Conservation (phyloP, 2,113 vertebrate genomes). For the Eretmochelys imbricata region DNA sequence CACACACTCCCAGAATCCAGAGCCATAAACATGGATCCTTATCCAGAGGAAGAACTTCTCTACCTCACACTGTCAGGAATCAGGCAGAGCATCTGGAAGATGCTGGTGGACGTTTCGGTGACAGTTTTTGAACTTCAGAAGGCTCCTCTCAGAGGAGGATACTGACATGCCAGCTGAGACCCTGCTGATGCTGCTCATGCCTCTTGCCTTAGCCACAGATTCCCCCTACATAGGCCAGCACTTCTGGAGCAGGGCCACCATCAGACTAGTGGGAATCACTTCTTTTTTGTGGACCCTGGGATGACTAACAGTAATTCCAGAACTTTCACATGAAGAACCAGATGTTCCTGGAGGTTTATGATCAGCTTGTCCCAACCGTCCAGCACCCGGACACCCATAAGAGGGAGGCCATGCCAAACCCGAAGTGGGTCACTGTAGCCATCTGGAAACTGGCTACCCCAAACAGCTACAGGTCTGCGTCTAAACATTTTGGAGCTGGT, state of each 20-base stretch:
- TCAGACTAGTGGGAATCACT: too few relatives aligned
- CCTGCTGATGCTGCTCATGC: background rate
- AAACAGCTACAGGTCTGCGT: background rate
- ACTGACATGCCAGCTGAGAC: background rate
- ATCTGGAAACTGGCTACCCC: background rate
- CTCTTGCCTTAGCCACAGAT: background rate
- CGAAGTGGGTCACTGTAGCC: background rate
- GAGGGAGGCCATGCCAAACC: background rate
- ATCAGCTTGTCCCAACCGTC: background rate
- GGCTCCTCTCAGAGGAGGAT: background rate
- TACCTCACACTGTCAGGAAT: background rate
- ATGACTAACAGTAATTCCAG: background rate
- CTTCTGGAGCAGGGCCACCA: background rate
- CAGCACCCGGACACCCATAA: background rate
- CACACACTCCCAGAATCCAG: background rate
- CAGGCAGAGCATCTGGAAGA: background rate
- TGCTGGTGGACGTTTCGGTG: background rate
- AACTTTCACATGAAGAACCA: background rate
- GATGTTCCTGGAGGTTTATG: background rate
- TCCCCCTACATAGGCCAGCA: background rate
- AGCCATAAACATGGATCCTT: background rate
- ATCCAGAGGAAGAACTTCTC: background rate
- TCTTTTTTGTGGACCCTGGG: background rate
- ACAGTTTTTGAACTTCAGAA: background rate
- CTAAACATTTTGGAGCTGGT: background rate